These are phyloP conservation scores for Tenualosa ilisha DNA, from an alignment of 2,797 vertebrate species.

Conservation along the genomic window DNA sequence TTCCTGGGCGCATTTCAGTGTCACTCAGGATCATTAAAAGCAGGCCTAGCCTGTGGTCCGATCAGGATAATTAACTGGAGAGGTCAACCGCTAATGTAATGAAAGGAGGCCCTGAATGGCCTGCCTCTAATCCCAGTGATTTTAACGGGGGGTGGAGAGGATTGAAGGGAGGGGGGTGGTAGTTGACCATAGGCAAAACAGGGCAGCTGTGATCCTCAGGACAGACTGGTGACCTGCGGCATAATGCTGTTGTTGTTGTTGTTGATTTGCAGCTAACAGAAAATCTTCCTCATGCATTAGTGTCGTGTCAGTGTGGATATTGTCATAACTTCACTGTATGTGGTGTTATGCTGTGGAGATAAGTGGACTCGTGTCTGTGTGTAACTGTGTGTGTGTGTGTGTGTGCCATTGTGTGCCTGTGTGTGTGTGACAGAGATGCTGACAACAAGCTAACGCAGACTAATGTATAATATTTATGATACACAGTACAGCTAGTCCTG, in stretches of 20 bases:
- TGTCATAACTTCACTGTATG: no score
- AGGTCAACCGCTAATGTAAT: constrained; percentile 84
- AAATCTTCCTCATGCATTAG: background rate
- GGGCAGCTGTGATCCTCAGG: background rate
- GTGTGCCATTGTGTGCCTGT: constrained; percentile 29
- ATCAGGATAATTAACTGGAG: constrained; percentile 85
- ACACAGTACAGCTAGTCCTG: background rate
- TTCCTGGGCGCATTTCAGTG: constrained; percentile 65
- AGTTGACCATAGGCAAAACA: background rate
- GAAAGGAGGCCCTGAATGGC: constrained; percentile 75
- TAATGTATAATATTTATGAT: background rate
- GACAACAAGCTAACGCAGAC: background rate
- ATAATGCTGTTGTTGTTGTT: background rate
- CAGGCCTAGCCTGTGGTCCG: constrained; percentile 77
- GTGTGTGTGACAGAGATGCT: constrained; percentile 22
- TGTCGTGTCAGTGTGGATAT: constrained; percentile 48
- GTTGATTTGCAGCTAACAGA: background rate
- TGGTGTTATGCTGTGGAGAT: background rate
- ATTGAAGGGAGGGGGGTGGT: constrained; percentile 11
- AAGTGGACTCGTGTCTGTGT: constrained; percentile 39
- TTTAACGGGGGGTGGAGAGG: constrained; percentile 58
- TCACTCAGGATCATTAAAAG: constrained; percentile 78
- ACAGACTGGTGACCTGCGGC: background rate
- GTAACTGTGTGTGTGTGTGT: constrained; percentile 34
- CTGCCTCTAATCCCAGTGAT: constrained; percentile 78